Evolutionary conservation across 2,888 invertebrate genomes (phyloP), one percentile per base, ranked within the genome.

Genomic region (Acanthoscelides obtectus): DNA sequence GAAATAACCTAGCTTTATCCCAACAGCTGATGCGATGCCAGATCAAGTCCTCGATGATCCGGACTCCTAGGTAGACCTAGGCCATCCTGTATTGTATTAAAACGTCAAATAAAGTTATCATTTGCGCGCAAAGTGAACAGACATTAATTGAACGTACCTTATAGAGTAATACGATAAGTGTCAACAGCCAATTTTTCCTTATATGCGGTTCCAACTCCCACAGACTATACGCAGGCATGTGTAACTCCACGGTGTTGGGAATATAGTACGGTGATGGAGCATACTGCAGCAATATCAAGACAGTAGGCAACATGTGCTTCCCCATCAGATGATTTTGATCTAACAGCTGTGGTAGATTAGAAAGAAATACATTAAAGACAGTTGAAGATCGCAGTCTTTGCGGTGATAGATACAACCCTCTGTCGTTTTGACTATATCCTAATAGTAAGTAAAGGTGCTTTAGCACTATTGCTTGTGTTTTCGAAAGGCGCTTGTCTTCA

Each of bases 321-420:
- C 98, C 98, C 89, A 99, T 96, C 75, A 93, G 88, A 83, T 98
- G 96, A 86, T 99, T 99, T 84, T 97, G 95, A 84, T 99, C 99
- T 81, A 99, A 84, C 17, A 99, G 90, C 87, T 96, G 96, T 0
- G 98, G 97, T 74, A 99, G 86, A 82, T 96, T 97, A 27, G 96
- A 92, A 83, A 99, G 88, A 84, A 98, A 99, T 0, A 97, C 97
- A 86, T 97, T 98, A 87, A 98, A 98, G 0, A 97, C 96, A 0
- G 98, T 94, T 0, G 98, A 97, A 72, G 91, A 89, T 80, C 98
- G 94, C 70, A 99, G 86, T 73, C 93, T 91, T 71, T 92, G 91
- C 0, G 99, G 96, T 4, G 96, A 91, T n/a, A 97, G 90, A 81
- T 95, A 95, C 83, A 99, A 97, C 64, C 92, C 92, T 81, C 94